Evolutionary conservation across 2,888 invertebrate genomes (phyloP), one percentile per base, ranked within the genome.

Genomic region (Limenitis camilla): DNA sequence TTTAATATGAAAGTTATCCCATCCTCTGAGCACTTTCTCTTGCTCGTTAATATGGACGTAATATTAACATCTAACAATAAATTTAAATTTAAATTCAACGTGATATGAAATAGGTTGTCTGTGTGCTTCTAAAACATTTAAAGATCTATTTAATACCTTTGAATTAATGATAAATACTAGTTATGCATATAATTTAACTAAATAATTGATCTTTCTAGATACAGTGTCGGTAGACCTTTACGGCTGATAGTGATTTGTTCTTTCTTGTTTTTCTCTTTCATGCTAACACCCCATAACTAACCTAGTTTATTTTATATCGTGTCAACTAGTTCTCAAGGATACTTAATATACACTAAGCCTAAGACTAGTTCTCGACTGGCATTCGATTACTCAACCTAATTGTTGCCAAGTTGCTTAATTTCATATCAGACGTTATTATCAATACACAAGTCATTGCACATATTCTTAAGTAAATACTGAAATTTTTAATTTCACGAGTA

Each of bases 361-460:
- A 57, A 73, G 68, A 76, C 75, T 71, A 72, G 77, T 78, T 75
- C 63, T 65, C 61, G 63, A 64, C 63, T 72, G 71, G 67, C 65
- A 71, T 72, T 72, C 64, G 49, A 67, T 76, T 77, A 71, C 75
- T 60, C 72, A 76, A 77, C 66, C 60, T 72, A 72, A 74, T 74
- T 74, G 70, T 63, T 56, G 52, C 56, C 67, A 61, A 55, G 64
- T 76, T 74, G 72, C 74, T 61, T 68, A 72, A 75, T 68, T 65
- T 64, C 53, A 60, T 58, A 60, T 55, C 53, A 59, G 41, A 54
- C 43, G 50, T 52, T 49, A 56, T 53, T 57, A 51, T 52, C 51
- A 41, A 41, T 38, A 35, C 33, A 53, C 47, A 40, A 46, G 51
- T 51, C 49, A 49, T 47, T 53, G 52, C 40, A 41, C 40, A 51